phyloP scores from a whole-genome alignment of 2,888 invertebrate species.

The Zygothrica quintamaculata region DNA sequence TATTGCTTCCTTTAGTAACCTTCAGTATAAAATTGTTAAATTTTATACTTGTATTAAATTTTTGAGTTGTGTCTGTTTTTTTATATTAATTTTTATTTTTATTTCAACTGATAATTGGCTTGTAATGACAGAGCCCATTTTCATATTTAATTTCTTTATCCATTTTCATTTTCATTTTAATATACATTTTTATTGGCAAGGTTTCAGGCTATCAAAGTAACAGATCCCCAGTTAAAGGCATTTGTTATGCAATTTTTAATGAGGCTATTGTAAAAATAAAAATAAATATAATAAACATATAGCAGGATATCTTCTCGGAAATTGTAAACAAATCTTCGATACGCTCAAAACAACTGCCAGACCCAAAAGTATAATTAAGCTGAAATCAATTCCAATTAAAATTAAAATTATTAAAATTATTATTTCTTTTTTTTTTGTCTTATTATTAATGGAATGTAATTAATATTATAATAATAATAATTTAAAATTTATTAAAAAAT shows the following conservation, averaged over 20 bases:
- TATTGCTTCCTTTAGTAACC: not conserved
- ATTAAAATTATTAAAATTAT: not conserved
- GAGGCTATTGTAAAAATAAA: too few species aligned
- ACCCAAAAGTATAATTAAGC: not conserved
- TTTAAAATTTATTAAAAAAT: too few species aligned
- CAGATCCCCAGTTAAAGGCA: too few species aligned
- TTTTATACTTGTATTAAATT: conserved; percentile 69
- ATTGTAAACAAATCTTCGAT: conserved; percentile 57
- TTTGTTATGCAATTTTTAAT: too few species aligned
- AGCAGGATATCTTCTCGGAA: conserved; percentile 16
- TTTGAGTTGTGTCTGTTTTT: conserved; percentile 70
- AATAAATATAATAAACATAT: too few species aligned
- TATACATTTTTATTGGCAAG: not conserved
- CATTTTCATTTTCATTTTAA: conserved; percentile 10
- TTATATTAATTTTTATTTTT: too few species aligned
- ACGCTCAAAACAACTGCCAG: conserved; percentile 27
- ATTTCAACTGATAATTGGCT: conserved; percentile 74
- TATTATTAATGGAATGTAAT: too few species aligned
- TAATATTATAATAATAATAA: too few species aligned
- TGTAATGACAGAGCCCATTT: conserved; percentile 66
- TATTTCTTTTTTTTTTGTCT: too few species aligned
- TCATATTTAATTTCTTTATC: too few species aligned
- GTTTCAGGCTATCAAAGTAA: too few species aligned
- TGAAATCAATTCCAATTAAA: not conserved
- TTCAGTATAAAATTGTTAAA: conserved; percentile 68